Conservation (phyloP, 1,140 invertebrate genomes). For the Leptopilina boulardi region DNA sequence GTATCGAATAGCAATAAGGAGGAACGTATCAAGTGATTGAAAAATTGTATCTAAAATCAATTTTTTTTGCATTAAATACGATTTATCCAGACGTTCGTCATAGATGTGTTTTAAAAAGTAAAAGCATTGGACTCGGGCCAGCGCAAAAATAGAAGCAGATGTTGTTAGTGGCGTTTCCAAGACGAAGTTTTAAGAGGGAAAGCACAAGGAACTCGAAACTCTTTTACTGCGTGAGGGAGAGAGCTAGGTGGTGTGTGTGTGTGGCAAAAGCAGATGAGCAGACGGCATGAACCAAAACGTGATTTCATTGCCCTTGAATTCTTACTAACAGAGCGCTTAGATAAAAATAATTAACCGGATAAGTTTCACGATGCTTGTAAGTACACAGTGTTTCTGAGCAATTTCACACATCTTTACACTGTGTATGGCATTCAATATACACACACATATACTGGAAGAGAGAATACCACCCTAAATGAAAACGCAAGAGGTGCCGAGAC, state of each 20-base stretch:
- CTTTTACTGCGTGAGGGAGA: neutral
- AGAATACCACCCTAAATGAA: constrained; percentile 13
- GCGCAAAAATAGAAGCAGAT: constrained; percentile 77
- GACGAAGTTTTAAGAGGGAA: constrained; percentile 31
- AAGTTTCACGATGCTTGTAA: constrained; percentile 58
- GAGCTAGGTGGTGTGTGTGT: neutral
- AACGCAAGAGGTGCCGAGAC: constrained; percentile 40
- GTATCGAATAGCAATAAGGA: no score
- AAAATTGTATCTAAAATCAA: no score
- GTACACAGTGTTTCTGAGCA: constrained; percentile 39
- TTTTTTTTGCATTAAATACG: no score
- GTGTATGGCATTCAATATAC: constrained; percentile 23
- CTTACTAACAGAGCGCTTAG: constrained; percentile 67
- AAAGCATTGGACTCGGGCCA: constrained; percentile 75
- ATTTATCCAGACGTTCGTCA: constrained; percentile 73
- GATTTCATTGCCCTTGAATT: constrained; percentile 75
- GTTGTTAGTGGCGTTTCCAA: constrained; percentile 63
- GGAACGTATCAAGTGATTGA: no score
- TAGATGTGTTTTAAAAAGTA: constrained; percentile 73
- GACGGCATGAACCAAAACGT: constrained; percentile 51
- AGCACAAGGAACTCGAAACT: constrained; percentile 11
- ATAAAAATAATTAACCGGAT: constrained; percentile 74
- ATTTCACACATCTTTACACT: constrained; percentile 53
- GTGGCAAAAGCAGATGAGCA: constrained; percentile 50
- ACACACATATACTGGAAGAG: no score